Evolutionary conservation across 1,140 invertebrate genomes (phyloP).

Genomic region (Megathymus violae): DNA sequence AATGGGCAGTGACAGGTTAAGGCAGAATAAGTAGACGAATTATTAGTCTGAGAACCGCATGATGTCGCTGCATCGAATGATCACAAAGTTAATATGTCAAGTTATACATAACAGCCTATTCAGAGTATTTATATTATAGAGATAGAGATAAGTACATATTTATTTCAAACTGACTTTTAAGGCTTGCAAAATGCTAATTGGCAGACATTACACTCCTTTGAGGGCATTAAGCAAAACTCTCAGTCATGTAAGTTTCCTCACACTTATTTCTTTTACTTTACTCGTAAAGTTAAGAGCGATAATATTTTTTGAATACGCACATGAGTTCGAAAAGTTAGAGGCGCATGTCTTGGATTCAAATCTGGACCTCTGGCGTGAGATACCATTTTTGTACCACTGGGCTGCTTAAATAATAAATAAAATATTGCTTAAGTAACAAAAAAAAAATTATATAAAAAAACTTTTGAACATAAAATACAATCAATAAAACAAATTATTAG

Average conservation of each 20-base stretch:
- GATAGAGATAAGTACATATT: too few species aligned
- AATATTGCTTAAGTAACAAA: slow-evolving; percentile 1
- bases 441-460: neutral
- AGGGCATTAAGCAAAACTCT: neutral
- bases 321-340: slow-evolving; percentile 1
- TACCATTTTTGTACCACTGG: slow-evolving; percentile 4
- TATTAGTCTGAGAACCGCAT: too few species aligned
- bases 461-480: slow-evolving; percentile 5
- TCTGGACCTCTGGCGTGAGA: slow-evolving; percentile 5
- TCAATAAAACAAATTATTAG: neutral
- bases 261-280: neutral
- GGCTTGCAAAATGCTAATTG: neutral
- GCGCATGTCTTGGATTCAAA: slow-evolving; percentile 4
- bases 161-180: too few species aligned
- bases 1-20: too few species aligned
- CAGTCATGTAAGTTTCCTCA: neutral
- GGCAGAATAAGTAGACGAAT: too few species aligned
- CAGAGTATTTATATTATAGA: too few species aligned
- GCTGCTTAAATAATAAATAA: slow-evolving; percentile 3
- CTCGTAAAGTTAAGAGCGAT: neutral
- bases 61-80: too few species aligned
- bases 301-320: slow-evolving; percentile 4
- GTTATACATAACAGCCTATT: too few species aligned
- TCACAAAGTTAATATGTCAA: too few species aligned
- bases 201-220: neutral